phyloP scores from a whole-genome alignment of 2,888 invertebrate species.

The Synergus gifuensis region DNA sequence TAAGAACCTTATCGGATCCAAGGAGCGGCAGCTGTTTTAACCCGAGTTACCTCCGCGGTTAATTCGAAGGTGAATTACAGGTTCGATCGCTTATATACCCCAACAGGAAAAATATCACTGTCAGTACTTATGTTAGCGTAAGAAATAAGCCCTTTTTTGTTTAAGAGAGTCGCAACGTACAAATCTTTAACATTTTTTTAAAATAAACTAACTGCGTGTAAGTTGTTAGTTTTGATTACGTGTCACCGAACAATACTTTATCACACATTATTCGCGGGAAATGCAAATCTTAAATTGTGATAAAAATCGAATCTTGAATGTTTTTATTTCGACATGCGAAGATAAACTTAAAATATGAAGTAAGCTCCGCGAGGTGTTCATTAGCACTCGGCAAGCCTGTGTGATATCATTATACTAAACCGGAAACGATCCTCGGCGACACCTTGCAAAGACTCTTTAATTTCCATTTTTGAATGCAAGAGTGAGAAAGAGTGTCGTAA shows the following conservation, averaged over 20 bases:
- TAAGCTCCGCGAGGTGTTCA: not conserved
- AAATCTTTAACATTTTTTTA: too few relatives aligned
- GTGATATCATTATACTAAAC: constrained; percentile 29
- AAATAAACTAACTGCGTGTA: too few relatives aligned
- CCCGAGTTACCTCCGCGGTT: constrained; percentile 27
- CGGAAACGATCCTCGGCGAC: constrained; percentile 22
- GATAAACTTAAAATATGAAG: not conserved
- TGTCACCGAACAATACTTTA: too few relatives aligned
- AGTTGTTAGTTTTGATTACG: too few relatives aligned
- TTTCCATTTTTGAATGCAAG: constrained; percentile 10
- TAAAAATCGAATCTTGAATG: not conserved
- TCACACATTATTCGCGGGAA: not conserved
- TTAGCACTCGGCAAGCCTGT: constrained; percentile 7
- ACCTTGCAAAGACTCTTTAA: constrained; percentile 21
- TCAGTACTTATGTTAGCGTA: not conserved
- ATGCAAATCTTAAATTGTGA: constrained; percentile 33
- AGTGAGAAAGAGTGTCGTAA: not conserved
- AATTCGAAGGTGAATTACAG: constrained; percentile 31
- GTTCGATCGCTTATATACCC: not conserved
- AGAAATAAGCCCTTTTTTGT: not conserved
- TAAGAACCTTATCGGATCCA: constrained; percentile 32
- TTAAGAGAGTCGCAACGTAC: too few relatives aligned
- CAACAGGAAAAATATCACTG: constrained; percentile 21
- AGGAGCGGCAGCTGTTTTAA: constrained; percentile 29
- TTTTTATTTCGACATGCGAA: constrained; percentile 3